phyloP scores from a whole-genome alignment of 2,113 vertebrate species.

The Myiozetetes cayanensis region DNA sequence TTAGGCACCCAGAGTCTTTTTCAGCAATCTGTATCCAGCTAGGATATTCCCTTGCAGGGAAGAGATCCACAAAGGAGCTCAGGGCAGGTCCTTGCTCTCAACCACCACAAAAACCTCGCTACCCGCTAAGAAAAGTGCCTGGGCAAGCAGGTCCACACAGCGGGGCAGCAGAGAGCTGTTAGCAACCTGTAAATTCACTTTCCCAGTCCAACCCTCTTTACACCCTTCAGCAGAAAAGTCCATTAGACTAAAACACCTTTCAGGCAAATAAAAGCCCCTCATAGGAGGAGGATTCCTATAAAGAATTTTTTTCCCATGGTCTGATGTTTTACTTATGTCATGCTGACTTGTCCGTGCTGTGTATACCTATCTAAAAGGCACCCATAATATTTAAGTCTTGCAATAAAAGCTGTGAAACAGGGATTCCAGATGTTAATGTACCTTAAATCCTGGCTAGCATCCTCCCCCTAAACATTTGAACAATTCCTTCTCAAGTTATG shows the following conservation, averaged over 20 bases:
- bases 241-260: background rate
- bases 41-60: background rate
- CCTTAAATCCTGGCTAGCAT: background rate
- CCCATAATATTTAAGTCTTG: background rate
- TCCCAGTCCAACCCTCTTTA: background rate
- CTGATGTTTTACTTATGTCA: background rate
- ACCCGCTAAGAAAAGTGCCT: background rate
- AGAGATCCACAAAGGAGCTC: background rate
- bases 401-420: background rate
- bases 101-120: background rate
- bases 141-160: background rate
- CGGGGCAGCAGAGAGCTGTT: background rate
- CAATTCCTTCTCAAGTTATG: constrained; percentile 20
- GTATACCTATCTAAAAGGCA: background rate
- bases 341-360: background rate
- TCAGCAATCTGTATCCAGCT: background rate
- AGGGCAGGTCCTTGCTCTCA: background rate
- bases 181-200: background rate
- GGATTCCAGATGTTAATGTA: constrained; percentile 34
- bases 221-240: background rate
- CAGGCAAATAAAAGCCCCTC: background rate
- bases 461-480: background rate
- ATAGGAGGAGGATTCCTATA: background rate
- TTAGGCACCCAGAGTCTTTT: background rate
- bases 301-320: background rate